A percentile compares a stretch with the other conserved stretches of the same genome.
Evolutionary conservation across 64 coral and sea anemone species (phyloP).

Genomic region (Montipora sp.): DNA sequence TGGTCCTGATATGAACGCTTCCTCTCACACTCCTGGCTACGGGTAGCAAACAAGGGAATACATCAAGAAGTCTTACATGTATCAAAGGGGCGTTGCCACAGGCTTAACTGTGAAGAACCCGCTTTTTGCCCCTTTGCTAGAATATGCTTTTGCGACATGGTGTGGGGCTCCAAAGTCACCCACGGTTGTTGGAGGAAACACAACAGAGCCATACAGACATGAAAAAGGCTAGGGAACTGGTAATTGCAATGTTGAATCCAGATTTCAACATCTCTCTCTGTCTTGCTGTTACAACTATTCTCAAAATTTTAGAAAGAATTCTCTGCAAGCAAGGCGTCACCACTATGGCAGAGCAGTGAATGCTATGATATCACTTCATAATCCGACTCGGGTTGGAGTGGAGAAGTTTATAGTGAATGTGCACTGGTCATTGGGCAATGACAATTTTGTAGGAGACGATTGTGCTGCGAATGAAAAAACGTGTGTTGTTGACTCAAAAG

Average conservation of each 20-base stretch:
- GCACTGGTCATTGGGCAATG: slow-evolving; percentile 46
- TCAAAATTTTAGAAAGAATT: slow-evolving; percentile 65
- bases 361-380: slow-evolving; percentile 49
- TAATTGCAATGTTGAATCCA: slow-evolving; percentile 45
- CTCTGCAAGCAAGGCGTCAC: slow-evolving; percentile 54
- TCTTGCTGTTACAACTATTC: slow-evolving; percentile 69
- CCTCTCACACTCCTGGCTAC: background rate
- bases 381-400: slow-evolving; percentile 24
- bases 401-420: slow-evolving; percentile 44
- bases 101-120: slow-evolving; percentile 10
- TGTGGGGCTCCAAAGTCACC: slow-evolving; percentile 19
- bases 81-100: background rate
- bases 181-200: slow-evolving; percentile 25
- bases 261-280: slow-evolving; percentile 39
- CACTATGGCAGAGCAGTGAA: slow-evolving; percentile 49
- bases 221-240: slow-evolving; percentile 54
- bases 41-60: slow-evolving; percentile 2
- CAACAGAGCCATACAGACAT: slow-evolving; percentile 38
- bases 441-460: slow-evolving; percentile 42
- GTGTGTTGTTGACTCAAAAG: slow-evolving; percentile 53
- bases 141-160: background rate
- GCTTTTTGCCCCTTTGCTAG: background rate
- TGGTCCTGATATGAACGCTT: no score
- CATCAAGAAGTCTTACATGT: slow-evolving; percentile 20
- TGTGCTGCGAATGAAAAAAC: slow-evolving; percentile 32